These are phyloP conservation scores for Lypha dubia DNA, from an alignment of 2,888 invertebrate species.

Conservation along the genomic window DNA sequence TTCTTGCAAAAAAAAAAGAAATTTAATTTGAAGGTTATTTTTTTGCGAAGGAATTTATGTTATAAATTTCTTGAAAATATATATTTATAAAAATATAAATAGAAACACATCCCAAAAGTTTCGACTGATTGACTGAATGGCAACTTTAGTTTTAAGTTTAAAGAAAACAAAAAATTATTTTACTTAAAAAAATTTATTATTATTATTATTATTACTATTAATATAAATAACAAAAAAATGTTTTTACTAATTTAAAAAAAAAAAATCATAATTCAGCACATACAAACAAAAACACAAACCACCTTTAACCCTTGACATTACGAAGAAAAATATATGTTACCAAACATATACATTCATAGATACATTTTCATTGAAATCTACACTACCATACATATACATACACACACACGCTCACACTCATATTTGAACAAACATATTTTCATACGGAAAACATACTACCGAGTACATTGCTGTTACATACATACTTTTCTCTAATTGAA, in stretches of 20 bases:
- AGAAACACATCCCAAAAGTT: slow-evolving; percentile 80
- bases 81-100: slow-evolving; percentile 66
- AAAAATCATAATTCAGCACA: slow-evolving; percentile 30
- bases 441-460: slow-evolving; percentile 37
- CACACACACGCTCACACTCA: slow-evolving; percentile 3
- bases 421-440: slow-evolving; percentile 16
- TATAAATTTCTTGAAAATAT: slow-evolving; percentile 33
- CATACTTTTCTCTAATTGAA: slow-evolving; percentile 16
- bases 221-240: slow-evolving; percentile 59
- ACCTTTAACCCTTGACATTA: not conserved
- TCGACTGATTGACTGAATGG: slow-evolving; percentile 83
- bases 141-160: slow-evolving; percentile 73
- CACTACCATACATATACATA: slow-evolving; percentile 15
- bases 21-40: slow-evolving; percentile 24
- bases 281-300: not conserved
- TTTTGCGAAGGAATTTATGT: slow-evolving; percentile 20
- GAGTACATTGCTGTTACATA: slow-evolving; percentile 52
- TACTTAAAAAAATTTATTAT: slow-evolving; percentile 70
- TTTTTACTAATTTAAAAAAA: slow-evolving; percentile 59
- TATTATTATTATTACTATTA: slow-evolving; percentile 72
- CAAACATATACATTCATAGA: not conserved
- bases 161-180: slow-evolving; percentile 57
- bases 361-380: slow-evolving; percentile 26
- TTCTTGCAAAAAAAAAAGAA: not conserved
- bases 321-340: too few relatives aligned